Base-by-base conservation (phyloP, 1,140 invertebrate genomes). In the Aricia agestis region DNA sequence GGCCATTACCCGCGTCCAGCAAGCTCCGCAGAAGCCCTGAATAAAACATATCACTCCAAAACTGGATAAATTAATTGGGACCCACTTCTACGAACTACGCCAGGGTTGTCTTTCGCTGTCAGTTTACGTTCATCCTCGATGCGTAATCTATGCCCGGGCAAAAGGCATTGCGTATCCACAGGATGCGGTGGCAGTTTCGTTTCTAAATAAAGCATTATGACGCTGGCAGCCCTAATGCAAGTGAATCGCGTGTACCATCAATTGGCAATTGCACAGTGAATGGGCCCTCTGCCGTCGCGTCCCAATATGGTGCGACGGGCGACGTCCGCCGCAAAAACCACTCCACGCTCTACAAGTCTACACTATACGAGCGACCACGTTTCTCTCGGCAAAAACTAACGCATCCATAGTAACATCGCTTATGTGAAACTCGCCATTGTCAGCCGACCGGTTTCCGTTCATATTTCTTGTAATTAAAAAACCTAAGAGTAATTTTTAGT, bases 11-110 rank as follows among this genome's bases (percentile, higher is more conserved):
- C 31, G 58, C 68, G 32, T 36, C 57, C 58, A n/a, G 9, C 36
- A 1, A 58, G 68, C 19, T 42, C 17, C 66, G 10, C 41, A 72
- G 57, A 66, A 61, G 61, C 69, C 32, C 75, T 85, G 81, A 83
- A 87, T 87, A 78, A 84, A 85, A 80, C 78, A 85, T n/a, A n/a
- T 84, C 68, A 69, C 72, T 74, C 84, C 80, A 79, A 86, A 86
- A 81, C 73, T 77, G 82, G 82, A 78, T 76, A 83, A 78, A 82
- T 82, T 87, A 85, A 85, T 87, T 86, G 83, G 77, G 74, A 72
- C 25, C 74, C 70, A 76, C 74, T 84, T 82, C 83, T 77, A 72
- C 69, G 83, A 82, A 82, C 18, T 71, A 31, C 36, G 18, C 68
- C 59, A 63, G 73, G 67, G 70, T 67, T 70, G 68, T 58, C 70